Percentiles rank a stretch among this genome's conserved stretches.
These are phyloP conservation scores for Callopanchax toddi DNA, from an alignment of 2,113 vertebrate species.

Conservation along the genomic window DNA sequence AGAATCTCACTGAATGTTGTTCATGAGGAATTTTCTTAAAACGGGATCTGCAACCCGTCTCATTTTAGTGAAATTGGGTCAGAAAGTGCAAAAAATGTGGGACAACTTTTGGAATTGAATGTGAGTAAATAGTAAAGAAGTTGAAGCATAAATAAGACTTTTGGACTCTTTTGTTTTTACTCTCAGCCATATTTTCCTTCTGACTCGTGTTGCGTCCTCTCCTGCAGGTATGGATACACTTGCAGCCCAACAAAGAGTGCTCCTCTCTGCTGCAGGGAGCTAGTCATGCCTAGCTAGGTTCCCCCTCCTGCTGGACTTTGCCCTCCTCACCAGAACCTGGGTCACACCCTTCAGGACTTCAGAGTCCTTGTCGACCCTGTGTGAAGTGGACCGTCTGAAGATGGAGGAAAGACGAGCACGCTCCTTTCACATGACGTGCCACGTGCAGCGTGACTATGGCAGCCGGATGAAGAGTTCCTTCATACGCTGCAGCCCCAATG, in stretches of 20 bases:
- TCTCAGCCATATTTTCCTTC: conserved; percentile 24
- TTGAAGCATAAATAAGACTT: too few relatives aligned
- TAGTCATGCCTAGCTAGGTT: conserved; percentile 47
- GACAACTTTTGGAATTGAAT: too few relatives aligned
- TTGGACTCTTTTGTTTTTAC: too few relatives aligned
- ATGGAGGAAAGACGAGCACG: conserved; percentile 72
- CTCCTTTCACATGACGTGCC: conserved; percentile 68
- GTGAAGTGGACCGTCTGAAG: background rate
- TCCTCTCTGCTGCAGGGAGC: conserved; percentile 38
- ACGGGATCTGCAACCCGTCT: too few relatives aligned
- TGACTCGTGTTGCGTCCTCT: conserved; percentile 44
- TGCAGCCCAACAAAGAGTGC: conserved; percentile 27
- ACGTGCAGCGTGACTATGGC: conserved; percentile 59
- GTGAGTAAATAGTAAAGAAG: too few relatives aligned
- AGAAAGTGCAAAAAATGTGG: too few relatives aligned
- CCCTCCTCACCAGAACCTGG: conserved; percentile 12
- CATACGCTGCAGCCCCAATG: conserved; percentile 63
- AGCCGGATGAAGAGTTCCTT: conserved; percentile 57
- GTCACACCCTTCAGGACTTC: conserved; percentile 14
- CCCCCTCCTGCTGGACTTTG: conserved; percentile 9
- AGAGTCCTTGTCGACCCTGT: conserved; percentile 1
- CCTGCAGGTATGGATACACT: conserved; percentile 62
- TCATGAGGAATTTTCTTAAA: too few relatives aligned
- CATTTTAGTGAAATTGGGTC: too few relatives aligned
- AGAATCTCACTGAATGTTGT: too few relatives aligned